Evolutionary conservation across 2,888 invertebrate species (phyloP).

Genomic region (Troglohyphantes excavatus): DNA sequence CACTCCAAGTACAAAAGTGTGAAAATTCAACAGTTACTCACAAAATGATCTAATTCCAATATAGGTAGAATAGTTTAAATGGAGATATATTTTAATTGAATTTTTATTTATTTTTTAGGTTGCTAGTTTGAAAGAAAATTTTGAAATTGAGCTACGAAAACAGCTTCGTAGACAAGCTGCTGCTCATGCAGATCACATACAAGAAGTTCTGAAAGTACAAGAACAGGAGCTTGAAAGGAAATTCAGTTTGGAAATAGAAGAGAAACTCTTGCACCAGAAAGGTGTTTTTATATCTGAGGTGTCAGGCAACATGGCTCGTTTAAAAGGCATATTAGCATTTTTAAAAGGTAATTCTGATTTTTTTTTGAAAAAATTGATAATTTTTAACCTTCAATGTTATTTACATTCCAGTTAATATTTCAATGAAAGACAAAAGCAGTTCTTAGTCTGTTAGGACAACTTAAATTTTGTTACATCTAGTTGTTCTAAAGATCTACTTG

Average conservation of each 20-base stretch:
- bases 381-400: no score
- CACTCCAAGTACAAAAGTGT: no score
- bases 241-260: conserved; percentile 85
- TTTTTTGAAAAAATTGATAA: neutral
- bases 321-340: conserved; percentile 76
- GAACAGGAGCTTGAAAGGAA: conserved; percentile 85
- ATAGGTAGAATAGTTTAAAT: neutral
- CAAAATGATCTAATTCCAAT: no score
- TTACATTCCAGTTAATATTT: no score
- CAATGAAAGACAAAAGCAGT: no score
- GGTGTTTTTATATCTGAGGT: conserved; percentile 88
- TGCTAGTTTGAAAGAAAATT: conserved; percentile 78
- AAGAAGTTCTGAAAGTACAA: conserved; percentile 87
- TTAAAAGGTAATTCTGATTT: conserved; percentile 69
- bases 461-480: no score
- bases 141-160: conserved; percentile 88
- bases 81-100: neutral
- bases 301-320: conserved; percentile 73
- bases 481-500: no score
- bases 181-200: conserved; percentile 91
- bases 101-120: conserved; percentile 42
- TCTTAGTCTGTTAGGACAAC: no score
- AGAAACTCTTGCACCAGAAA: conserved; percentile 87
- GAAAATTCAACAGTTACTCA: no score
- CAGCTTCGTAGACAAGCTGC: conserved; percentile 93